These are phyloP conservation scores for Sitodiplosis mosellana DNA, from an alignment of 1,140 invertebrate genomes.

Conservation along the genomic window DNA sequence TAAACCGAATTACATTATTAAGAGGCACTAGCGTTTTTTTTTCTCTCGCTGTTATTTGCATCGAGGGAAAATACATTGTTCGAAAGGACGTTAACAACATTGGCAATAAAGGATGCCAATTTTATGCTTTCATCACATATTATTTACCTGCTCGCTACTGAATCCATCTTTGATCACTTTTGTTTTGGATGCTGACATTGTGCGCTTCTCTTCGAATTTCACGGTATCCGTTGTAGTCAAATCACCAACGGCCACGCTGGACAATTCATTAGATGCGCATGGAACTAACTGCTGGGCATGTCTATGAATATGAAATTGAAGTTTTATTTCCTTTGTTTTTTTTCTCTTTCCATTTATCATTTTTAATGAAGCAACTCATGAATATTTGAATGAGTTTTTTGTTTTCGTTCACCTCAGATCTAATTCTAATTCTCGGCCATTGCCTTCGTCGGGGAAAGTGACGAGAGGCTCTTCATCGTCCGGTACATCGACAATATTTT, in stretches of 20 bases:
- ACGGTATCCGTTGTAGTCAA: slow-evolving; percentile 38
- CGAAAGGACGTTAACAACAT: too few species aligned
- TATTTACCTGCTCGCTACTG: slow-evolving; percentile 51
- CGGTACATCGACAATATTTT: slow-evolving; percentile 38
- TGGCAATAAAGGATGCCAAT: too few species aligned
- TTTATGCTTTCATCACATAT: slow-evolving; percentile 2
- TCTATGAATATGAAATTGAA: too few species aligned
- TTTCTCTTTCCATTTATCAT: too few species aligned
- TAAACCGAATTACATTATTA: too few species aligned
- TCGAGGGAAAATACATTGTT: too few species aligned
- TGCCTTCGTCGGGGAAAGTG: slow-evolving; percentile 59
- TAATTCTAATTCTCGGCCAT: slow-evolving; percentile 27
- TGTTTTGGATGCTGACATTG: slow-evolving; percentile 58
- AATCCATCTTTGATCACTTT: slow-evolving; percentile 66
- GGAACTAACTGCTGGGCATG: background rate
- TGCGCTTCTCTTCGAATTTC: slow-evolving; percentile 60
- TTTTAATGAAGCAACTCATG: too few species aligned
- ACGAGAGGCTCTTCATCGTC: slow-evolving; percentile 42
- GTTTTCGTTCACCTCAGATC: slow-evolving; percentile 12
- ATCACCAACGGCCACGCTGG: too few species aligned
- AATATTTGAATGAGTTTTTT: too few species aligned
- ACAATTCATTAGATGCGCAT: background rate
- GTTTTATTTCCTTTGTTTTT: too few species aligned
- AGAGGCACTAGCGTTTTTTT: too few species aligned
- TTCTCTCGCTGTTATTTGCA: too few species aligned